A percentile compares a stretch with the other conserved stretches of the same genome.
phyloP scores from a whole-genome alignment of 2,888 invertebrate species.

The Heliconius sara region DNA sequence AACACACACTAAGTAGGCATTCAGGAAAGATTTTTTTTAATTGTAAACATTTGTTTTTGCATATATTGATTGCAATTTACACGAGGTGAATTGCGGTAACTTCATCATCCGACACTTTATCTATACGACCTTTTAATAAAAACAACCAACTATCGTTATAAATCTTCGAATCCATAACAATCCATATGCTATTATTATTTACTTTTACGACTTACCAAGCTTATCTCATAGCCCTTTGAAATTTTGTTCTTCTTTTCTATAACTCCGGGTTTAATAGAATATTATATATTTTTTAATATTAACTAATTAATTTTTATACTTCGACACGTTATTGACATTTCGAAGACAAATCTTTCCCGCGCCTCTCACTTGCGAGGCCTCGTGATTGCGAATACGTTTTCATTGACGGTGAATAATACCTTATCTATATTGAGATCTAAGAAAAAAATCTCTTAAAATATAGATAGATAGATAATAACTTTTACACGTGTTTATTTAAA shows the following conservation, averaged over 20 bases:
- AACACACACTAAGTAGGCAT: conserved; percentile 14
- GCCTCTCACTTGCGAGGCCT: conserved; percentile 57
- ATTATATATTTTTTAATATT: conserved; percentile 38
- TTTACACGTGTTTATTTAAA: background rate
- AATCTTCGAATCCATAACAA: conserved; percentile 32
- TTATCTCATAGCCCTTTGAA: conserved; percentile 24
- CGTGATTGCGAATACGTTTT: conserved; percentile 54
- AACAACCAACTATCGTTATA: conserved; percentile 51
- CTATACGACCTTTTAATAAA: conserved; percentile 61
- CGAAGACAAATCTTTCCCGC: conserved; percentile 52
- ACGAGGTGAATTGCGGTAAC: conserved; percentile 40
- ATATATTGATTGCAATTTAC: background rate
- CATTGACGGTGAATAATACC: conserved; percentile 46
- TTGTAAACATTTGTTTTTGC: background rate
- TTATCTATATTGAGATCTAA: conserved; percentile 24
- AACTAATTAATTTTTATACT: conserved; percentile 38
- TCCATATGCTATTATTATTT: conserved; percentile 27
- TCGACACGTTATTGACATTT: conserved; percentile 57
- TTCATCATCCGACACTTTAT: conserved; percentile 61
- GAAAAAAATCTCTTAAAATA: conserved; percentile 14
- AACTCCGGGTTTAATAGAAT: conserved; percentile 47
- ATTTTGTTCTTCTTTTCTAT: conserved; percentile 21
- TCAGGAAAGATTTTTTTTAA: background rate
- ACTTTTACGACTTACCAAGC: conserved; percentile 9
- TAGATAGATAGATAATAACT: background rate